phyloP scores from a whole-genome alignment of 23 tunicate species.

The Trididemnum nubilum region DNA sequence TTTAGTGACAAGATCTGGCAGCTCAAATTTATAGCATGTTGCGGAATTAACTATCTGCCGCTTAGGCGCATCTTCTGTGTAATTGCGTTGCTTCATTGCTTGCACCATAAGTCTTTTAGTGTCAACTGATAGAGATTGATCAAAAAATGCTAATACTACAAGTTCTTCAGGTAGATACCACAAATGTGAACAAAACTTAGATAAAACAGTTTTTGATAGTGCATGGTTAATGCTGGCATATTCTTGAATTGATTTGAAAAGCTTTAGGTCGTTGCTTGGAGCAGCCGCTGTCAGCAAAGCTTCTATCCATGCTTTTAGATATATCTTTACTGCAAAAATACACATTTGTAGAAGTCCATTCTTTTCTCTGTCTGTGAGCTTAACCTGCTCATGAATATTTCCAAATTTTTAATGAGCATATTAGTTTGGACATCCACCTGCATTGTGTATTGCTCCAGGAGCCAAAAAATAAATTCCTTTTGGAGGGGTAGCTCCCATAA shows the following conservation, averaged over 20 bases:
- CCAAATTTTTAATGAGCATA: constrained; percentile 17
- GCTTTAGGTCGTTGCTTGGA: constrained; percentile 21
- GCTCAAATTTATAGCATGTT: neutral
- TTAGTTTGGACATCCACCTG: constrained; percentile 21
- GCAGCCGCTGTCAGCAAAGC: constrained; percentile 16
- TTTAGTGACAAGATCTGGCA: constrained; percentile 25
- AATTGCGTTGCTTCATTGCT: constrained; percentile 3
- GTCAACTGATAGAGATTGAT: neutral
- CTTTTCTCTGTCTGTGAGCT: constrained; percentile 15
- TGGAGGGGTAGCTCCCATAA: constrained; percentile 22
- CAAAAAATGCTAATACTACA: constrained; percentile 8
- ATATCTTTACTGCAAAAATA: constrained; percentile 12
- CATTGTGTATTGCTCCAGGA: constrained; percentile 28
- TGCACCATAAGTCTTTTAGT: neutral
- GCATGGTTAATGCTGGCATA: constrained; percentile 21
- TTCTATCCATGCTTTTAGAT: constrained; percentile 29
- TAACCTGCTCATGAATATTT: constrained; percentile 24
- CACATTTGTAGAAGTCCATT: constrained; percentile 3
- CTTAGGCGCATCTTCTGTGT: constrained; percentile 19
- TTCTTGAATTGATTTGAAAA: no score
- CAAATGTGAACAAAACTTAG: constrained; percentile 17
- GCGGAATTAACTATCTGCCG: constrained; percentile 6
- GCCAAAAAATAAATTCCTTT: constrained; percentile 16
- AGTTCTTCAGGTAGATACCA: constrained; percentile 24
- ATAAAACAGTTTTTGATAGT: constrained; percentile 25